Conservation (phyloP, 2,113 vertebrate genomes). For the Piprites chloris region DNA sequence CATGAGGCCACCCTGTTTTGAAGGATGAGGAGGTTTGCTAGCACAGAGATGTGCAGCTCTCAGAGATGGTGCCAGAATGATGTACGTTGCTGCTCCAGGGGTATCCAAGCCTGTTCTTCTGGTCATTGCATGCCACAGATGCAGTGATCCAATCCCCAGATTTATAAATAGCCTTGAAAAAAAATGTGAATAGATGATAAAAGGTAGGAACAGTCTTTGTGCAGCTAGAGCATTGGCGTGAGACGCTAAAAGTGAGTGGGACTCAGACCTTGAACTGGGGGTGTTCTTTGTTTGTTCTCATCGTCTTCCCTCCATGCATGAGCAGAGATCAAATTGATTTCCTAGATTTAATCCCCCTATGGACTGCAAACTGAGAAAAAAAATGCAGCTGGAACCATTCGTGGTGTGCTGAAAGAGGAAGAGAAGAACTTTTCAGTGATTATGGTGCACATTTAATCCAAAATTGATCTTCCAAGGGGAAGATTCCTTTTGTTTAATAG, state of each 20-base stretch:
- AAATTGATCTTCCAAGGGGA: not conserved
- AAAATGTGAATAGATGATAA: not conserved
- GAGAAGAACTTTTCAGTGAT: not conserved
- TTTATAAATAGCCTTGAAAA: not conserved
- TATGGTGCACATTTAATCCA: not conserved
- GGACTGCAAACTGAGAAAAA: not conserved
- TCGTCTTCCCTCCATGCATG: not conserved
- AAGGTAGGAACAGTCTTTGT: not conserved
- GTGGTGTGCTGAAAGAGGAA: rapidly evolving
- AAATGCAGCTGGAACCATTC: not conserved
- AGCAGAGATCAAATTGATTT: not conserved
- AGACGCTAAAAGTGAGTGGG: not conserved
- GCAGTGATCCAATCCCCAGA: not conserved
- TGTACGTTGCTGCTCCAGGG: not conserved
- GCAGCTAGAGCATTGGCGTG: not conserved
- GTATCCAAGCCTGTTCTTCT: not conserved
- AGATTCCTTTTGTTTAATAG: not conserved
- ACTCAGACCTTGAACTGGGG: not conserved
- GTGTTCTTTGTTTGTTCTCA: not conserved
- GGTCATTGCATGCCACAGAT: not conserved
- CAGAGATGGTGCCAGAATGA: not conserved
- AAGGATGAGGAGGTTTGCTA: not conserved
- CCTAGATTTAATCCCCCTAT: not conserved
- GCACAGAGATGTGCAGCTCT: not conserved
- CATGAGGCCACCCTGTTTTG: not conserved